Percentiles rank a stretch among this genome's conserved stretches.
Conservation (phyloP, 2,888 invertebrate genomes). For the Erebia epiphron region DNA sequence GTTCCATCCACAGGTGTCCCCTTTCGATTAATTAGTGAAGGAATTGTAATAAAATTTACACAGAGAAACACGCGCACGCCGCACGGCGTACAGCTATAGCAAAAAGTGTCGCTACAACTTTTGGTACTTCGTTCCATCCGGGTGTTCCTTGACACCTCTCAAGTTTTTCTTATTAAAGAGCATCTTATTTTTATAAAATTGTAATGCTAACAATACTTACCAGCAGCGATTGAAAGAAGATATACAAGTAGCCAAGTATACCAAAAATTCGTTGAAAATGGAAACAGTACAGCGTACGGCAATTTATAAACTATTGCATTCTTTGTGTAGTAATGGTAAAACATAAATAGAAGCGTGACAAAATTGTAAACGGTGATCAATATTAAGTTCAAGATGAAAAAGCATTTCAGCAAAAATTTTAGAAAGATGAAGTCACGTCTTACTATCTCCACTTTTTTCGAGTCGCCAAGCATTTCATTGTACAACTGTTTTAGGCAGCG, state of each 20-base stretch:
- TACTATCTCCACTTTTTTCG: slow-evolving; percentile 48
- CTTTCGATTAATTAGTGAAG: no score
- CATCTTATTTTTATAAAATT: neutral
- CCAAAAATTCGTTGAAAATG: slow-evolving; percentile 61
- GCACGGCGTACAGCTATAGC: no score
- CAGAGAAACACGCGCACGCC: no score
- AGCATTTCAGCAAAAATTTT: slow-evolving; percentile 58
- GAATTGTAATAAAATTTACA: no score
- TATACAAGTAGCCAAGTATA: slow-evolving; percentile 58
- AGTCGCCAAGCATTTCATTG: slow-evolving; percentile 47
- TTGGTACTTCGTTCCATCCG: no score
- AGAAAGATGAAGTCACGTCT: slow-evolving; percentile 52
- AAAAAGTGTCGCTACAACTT: no score
- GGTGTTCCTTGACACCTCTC: no score
- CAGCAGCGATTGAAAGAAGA: slow-evolving; percentile 52
- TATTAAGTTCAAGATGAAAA: slow-evolving; percentile 58
- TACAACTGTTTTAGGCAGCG: slow-evolving; percentile 51
- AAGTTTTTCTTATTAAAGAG: no score
- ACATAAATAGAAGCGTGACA: slow-evolving; percentile 55
- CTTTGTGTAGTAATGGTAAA: slow-evolving; percentile 51
- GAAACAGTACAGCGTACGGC: slow-evolving; percentile 62
- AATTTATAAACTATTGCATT: slow-evolving; percentile 51
- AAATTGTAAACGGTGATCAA: slow-evolving; percentile 69
- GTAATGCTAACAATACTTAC: slow-evolving; percentile 50
- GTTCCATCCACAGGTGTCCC: no score